Base-by-base conservation (phyloP, 2,888 invertebrate genomes). In the Listrodromus nycthemerus region DNA sequence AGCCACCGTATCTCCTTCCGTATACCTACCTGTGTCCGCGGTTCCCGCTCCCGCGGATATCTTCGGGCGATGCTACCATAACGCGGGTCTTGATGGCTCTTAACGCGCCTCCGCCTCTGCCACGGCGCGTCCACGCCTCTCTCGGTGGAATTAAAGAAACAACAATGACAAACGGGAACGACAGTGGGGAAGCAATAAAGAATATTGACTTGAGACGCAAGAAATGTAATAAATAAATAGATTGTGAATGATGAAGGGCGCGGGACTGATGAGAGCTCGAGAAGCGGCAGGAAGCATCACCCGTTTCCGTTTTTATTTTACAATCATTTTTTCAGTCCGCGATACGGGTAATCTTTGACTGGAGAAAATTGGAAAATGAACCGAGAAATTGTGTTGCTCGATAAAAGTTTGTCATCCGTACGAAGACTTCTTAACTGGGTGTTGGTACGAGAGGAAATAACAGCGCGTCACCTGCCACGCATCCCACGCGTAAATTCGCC, bases 1-100 rank as follows among this genome's bases (percentile, higher is more conserved):
- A 69, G 83, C 88, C 87, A 85, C 87, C 86, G 87, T 90, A 89
- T 90, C 88, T 90, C 89, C 89, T 91, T 90, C 88, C 90, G 90
- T 89, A 85, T 89, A 86, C 85, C 82, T 79, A 78, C 69, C 78
- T 71, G 66, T 73, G 50, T 61, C 55, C 52, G 16, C 41, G 41
- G 83, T 83, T 80, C 82, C 82, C 66, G 80, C 13, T 13, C 7
- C 37, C 27, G 55, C 50, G 58, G 67, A 76, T 63, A 37, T 24
- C 63, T 61, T 27, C 61, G 63, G 48, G 63, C 63, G 30, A 33
- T 33, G 61, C 73, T 50, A 33, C 73, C 63, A 70, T 65, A 84
- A 52, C 63, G 70, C 30, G 24, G 65, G 45, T 52, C 69, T 70
- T 70, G 67, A 85, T 85, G 83, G 79, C 79, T 83, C 83, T 83